phyloP scores from a whole-genome alignment of 2,888 invertebrate species.

The Drosophila macrothrix region DNA sequence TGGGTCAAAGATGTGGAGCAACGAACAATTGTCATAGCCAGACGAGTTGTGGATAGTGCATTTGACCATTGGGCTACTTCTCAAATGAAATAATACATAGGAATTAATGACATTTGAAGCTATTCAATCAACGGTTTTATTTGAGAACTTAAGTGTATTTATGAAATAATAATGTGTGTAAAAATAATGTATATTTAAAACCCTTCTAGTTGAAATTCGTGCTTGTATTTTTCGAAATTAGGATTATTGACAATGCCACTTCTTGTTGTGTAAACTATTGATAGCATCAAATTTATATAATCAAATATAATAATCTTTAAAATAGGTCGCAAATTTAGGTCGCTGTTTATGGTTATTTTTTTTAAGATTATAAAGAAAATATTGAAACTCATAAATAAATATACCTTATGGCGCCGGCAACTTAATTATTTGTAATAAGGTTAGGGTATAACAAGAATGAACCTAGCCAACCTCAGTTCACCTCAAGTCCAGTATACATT shows the following conservation, averaged over 20 bases:
- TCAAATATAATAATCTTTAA: neutral
- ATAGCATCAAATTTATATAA: neutral
- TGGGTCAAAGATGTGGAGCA: too few species aligned
- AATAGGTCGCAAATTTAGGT: neutral
- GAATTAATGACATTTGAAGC: neutral
- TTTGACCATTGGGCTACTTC: neutral
- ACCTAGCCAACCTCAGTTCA: too few species aligned
- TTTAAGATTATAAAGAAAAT: too few species aligned
- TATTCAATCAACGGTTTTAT: neutral
- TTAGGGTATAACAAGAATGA: too few species aligned
- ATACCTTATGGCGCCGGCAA: too few species aligned
- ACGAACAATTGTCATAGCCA: neutral
- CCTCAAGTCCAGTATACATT: too few species aligned
- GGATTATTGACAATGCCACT: neutral
- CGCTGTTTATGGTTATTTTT: too few species aligned
- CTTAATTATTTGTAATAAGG: too few species aligned
- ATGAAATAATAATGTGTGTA: neutral
- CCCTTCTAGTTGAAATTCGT: neutral
- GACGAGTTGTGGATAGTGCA: neutral
- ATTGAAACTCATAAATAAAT: too few species aligned
- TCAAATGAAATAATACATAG: neutral
- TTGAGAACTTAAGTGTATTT: neutral
- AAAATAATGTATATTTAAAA: neutral
- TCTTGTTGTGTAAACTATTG: neutral
- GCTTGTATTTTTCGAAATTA: neutral